Evolutionary conservation across 2,888 invertebrate species (phyloP).

Genomic region (Augiades crinisus): DNA sequence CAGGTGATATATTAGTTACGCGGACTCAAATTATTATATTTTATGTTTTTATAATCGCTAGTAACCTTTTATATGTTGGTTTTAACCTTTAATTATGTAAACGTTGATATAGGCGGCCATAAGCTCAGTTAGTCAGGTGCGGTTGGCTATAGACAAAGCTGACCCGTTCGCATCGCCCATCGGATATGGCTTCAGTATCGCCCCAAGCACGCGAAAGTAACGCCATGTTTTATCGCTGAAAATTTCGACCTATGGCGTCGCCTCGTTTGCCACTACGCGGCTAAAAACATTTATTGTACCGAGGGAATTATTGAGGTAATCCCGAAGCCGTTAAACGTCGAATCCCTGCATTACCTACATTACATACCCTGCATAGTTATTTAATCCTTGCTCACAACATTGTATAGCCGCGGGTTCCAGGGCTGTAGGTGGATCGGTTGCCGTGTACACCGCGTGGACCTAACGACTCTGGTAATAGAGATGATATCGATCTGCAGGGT

Average conservation of each 20-base stretch:
- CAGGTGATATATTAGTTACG: slow-evolving; percentile 30
- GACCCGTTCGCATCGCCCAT: slow-evolving; percentile 44
- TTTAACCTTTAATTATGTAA: slow-evolving; percentile 54
- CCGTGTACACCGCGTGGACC: slow-evolving; percentile 49
- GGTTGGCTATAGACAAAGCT: slow-evolving; percentile 57
- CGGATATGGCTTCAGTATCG: slow-evolving; percentile 61
- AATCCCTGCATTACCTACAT: slow-evolving; percentile 76
- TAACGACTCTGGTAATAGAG: slow-evolving; percentile 57
- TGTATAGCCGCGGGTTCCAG: slow-evolving; percentile 46
- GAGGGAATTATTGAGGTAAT: slow-evolving; percentile 74
- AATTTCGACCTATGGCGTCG: slow-evolving; percentile 44
- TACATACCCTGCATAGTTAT: slow-evolving; percentile 72
- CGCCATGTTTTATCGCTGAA: slow-evolving; percentile 44
- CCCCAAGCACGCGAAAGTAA: slow-evolving; percentile 46
- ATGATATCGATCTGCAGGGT: slow-evolving; percentile 51
- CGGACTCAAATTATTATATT: slow-evolving; percentile 2
- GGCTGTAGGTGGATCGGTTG: slow-evolving; percentile 36
- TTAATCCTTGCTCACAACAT: slow-evolving; percentile 71
- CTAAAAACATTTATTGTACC: slow-evolving; percentile 77
- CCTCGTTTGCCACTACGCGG: slow-evolving; percentile 39
- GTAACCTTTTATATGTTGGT: slow-evolving; percentile 11
- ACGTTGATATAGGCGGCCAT: slow-evolving; percentile 42
- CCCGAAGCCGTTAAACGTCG: slow-evolving; percentile 77
- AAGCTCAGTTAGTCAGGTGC: slow-evolving; percentile 53
- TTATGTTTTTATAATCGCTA: slow-evolving; percentile 29